These are phyloP conservation scores for Heterodera schachtii DNA, from an alignment of 1,140 invertebrate genomes.

Conservation along the genomic window DNA sequence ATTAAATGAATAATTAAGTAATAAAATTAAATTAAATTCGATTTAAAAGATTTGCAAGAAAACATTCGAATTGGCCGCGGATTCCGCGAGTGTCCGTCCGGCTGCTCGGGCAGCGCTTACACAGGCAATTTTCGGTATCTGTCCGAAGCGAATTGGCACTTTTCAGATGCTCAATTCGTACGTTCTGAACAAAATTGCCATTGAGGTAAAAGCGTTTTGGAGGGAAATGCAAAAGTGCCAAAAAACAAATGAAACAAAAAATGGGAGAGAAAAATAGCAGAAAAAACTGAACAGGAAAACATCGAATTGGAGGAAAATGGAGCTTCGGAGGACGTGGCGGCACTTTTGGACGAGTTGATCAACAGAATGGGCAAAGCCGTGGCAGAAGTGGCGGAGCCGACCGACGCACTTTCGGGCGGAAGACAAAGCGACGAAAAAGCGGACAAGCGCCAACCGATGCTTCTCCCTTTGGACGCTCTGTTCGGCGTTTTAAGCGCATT, in stretches of 20 bases:
- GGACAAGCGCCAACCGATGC: conserved; percentile 6
- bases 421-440: background rate
- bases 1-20: background rate
- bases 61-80: background rate
- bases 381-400: background rate
- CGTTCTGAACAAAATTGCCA: conserved; percentile 13
- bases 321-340: conserved; percentile 10
- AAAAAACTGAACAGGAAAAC: background rate
- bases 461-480: conserved; percentile 22
- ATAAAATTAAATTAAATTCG: background rate
- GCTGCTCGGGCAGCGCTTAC: conserved; percentile 29
- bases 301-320: background rate
- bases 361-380: conserved; percentile 14
- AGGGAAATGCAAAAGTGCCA: background rate
- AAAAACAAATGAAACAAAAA: background rate
- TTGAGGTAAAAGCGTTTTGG: background rate
- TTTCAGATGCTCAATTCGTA: conserved; percentile 25
- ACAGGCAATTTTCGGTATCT: background rate
- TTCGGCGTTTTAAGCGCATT: conserved; percentile 23
- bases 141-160: background rate
- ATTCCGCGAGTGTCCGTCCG: conserved; percentile 7
- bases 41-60: conserved; percentile 17
- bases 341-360: conserved; percentile 19
- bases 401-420: background rate
- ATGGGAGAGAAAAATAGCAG: background rate